phyloP scores from a whole-genome alignment of 2,888 invertebrate genomes.

The Trachelus troglodyta region DNA sequence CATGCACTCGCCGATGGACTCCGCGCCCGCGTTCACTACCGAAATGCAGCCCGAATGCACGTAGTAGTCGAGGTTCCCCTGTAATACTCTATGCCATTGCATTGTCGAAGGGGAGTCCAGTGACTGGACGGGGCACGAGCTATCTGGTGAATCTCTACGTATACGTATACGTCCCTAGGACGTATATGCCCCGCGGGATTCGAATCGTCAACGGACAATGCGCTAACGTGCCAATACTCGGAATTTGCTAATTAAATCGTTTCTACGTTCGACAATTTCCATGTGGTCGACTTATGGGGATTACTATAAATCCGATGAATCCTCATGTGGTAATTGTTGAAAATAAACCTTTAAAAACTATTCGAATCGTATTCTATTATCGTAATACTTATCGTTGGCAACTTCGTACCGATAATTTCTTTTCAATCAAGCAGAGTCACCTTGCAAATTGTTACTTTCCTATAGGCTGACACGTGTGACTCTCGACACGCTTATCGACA shows the following conservation, averaged over 20 bases:
- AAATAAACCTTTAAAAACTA: not conserved
- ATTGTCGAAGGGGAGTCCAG: slow-evolving; percentile 26
- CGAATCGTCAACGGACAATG: slow-evolving; percentile 27
- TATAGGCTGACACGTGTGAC: not conserved
- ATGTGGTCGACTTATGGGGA: not conserved
- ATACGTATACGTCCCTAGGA: not conserved
- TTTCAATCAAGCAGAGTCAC: not conserved
- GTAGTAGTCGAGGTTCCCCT: not conserved
- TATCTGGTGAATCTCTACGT: slow-evolving; percentile 24
- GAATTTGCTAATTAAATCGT: slow-evolving; percentile 61
- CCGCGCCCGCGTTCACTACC: slow-evolving; percentile 7
- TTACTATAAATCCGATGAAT: not conserved
- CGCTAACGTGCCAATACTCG: slow-evolving; percentile 54
- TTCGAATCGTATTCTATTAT: not conserved
- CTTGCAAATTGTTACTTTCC: not conserved
- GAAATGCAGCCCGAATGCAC: slow-evolving; percentile 8
- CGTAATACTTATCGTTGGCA: not conserved
- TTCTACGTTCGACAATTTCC: slow-evolving; percentile 21
- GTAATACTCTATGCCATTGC: not conserved
- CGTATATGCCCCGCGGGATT: slow-evolving; percentile 48
- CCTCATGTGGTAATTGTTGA: not conserved
- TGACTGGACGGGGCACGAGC: slow-evolving; percentile 33
- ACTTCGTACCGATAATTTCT: not conserved
- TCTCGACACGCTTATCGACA: not conserved
- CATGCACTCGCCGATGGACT: slow-evolving; percentile 39